These are phyloP conservation scores for Apis dorsata DNA, from an alignment of 1,140 invertebrate genomes.

Conservation along the genomic window DNA sequence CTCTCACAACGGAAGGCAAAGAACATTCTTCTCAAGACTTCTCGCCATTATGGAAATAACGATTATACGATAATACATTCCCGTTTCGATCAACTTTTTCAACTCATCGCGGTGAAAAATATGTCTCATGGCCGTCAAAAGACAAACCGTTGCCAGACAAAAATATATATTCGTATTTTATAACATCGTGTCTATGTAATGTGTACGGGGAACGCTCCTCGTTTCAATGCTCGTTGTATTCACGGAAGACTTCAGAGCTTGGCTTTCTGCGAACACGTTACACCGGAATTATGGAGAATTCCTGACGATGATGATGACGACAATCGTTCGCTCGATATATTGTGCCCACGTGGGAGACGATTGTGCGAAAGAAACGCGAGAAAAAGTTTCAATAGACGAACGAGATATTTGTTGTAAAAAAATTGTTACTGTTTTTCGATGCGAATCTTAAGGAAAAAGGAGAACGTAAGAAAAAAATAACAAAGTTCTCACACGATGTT, in stretches of 20 bases:
- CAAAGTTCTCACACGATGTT: too few species aligned
- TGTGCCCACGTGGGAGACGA: too few species aligned
- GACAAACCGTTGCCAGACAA: background rate
- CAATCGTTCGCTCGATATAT: background rate
- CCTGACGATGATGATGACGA: background rate
- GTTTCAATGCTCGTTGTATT: background rate
- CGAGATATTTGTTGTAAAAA: too few species aligned
- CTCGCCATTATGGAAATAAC: slow-evolving; percentile 28
- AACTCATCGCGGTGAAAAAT: too few species aligned
- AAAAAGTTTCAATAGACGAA: too few species aligned
- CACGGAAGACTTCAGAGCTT: background rate
- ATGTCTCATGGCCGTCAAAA: background rate
- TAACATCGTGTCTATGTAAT: too few species aligned
- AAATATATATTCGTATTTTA: background rate
- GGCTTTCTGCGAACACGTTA: background rate
- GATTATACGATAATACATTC: slow-evolving; percentile 27
- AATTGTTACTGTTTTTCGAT: too few species aligned
- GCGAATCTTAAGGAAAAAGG: too few species aligned
- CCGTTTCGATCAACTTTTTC: background rate
- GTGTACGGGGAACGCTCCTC: background rate
- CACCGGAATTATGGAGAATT: background rate
- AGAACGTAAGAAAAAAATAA: too few species aligned
- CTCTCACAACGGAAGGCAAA: background rate
- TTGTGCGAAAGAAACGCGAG: too few species aligned
- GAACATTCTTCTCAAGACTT: slow-evolving; percentile 1